phyloP scores from a whole-genome alignment of 2,888 invertebrate species.

The Oligia fasciuncula region DNA sequence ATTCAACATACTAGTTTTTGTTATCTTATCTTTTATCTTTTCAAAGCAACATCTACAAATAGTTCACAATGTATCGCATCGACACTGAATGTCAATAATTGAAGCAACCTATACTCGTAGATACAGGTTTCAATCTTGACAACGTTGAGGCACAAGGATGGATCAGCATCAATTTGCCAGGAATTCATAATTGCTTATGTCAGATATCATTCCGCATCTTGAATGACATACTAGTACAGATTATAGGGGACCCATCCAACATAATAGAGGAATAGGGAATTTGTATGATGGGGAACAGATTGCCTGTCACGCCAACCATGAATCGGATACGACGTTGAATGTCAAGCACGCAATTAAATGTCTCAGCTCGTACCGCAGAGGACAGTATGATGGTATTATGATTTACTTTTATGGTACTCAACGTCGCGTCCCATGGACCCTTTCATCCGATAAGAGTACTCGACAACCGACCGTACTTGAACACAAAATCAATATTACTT shows the following conservation, averaged over 20 bases:
- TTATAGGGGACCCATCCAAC: constrained; percentile 21
- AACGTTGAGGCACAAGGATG: not conserved
- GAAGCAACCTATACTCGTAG: not conserved
- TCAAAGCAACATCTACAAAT: not conserved
- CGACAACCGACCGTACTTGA: constrained; percentile 57
- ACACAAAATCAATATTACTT: constrained; percentile 60
- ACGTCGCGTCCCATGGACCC: constrained; percentile 52
- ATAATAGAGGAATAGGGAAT: constrained; percentile 35
- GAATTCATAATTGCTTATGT: constrained; percentile 28
- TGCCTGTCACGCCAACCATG: constrained; percentile 41
- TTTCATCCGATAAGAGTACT: constrained; percentile 56
- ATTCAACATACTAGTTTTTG: not conserved
- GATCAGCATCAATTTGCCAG: not conserved
- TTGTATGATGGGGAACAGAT: constrained; percentile 43
- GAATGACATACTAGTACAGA: constrained; percentile 36
- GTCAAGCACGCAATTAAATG: constrained; percentile 51
- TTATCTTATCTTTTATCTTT: too few relatives aligned
- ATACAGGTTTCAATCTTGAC: not conserved
- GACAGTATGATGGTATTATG: constrained; percentile 50
- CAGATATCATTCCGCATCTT: constrained; percentile 20
- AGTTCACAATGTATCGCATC: not conserved
- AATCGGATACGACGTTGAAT: constrained; percentile 44
- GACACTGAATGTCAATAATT: not conserved
- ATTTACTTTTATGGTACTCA: constrained; percentile 46
- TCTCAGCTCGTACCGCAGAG: constrained; percentile 32